Conservation (phyloP, 2,113 vertebrate genomes). For the Odontesthes bonariensis region DNA sequence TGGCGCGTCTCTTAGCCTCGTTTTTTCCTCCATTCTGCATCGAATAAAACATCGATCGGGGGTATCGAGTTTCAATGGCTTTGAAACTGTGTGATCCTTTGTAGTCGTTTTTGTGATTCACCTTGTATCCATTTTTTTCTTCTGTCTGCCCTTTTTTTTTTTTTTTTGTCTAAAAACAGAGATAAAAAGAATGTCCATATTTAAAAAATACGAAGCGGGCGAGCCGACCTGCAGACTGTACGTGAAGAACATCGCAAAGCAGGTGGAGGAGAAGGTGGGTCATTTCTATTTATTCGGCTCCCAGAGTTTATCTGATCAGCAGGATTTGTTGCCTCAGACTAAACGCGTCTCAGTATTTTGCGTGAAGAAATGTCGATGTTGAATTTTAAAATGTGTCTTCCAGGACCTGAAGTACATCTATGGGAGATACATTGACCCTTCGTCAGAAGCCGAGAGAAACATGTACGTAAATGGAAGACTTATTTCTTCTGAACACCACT, state of each 20-base stretch:
- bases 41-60: conserved; percentile 28
- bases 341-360: too few species aligned
- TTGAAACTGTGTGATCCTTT: conserved; percentile 49
- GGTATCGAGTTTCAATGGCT: conserved; percentile 21
- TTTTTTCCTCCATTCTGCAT: conserved; percentile 4
- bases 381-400: conserved; percentile 18
- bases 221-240: conserved; percentile 98
- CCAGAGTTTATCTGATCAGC: neutral
- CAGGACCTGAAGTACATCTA: conserved; percentile 99
- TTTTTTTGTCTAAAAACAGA: conserved; percentile 89
- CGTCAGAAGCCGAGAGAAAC: conserved; percentile 91
- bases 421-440: conserved; percentile 91
- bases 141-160: conserved; percentile 10
- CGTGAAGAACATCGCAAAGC: conserved; percentile 97
- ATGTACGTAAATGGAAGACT: conserved; percentile 85
- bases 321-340: too few species aligned
- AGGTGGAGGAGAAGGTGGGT: conserved; percentile 94
- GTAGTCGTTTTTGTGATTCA: conserved; percentile 47
- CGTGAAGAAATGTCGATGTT: too few species aligned
- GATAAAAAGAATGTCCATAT: conserved; percentile 94
- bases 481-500: neutral
- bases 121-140: neutral
- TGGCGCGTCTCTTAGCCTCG: neutral
- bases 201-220: conserved; percentile 94
- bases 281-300: neutral